Evolutionary conservation across 1,140 invertebrate species (phyloP), one percentile per base, ranked within the genome.

Genomic region (Anthonomus grandis): DNA sequence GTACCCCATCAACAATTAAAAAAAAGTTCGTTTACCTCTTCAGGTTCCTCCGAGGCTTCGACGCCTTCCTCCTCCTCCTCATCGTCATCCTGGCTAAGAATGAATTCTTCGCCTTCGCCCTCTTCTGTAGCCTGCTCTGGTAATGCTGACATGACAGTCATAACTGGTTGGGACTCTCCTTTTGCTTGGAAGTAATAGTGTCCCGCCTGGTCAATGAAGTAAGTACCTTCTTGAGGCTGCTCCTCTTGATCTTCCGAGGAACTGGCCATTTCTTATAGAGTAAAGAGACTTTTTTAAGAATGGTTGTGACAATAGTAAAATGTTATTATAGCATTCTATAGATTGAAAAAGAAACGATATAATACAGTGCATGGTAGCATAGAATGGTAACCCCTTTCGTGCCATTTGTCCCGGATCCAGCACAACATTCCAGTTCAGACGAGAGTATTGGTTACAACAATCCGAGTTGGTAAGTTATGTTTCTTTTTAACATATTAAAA

Each of bases 181-280:
- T 74, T 81, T 2, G 83, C 81, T 69, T 88, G 85, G 66, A 86
- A 89, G 63, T 88, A 90, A 72, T 89, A 90, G 51, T 85, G 83
- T 0, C 87, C 87, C 45, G 85, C 78, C 68, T 88, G 84, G 70
- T 89, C 86, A 6, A 89, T 83, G 71, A 87, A 89, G 63, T 88
- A 89, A 31, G 86, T 86, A 10, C 84, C 84, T 65, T 83, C 81
- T 44, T 74, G 74, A 21, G 48, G 61, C 50, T 81, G 83, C 25
- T 71, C 76, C 4, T 78, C 68, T 25, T 76, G 80, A 58, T 79
- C 80, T 69, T 78, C 76, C 1, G 57, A 57, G 39, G 10, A 3
- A 21, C 39, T 6, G 42, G 31, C 34, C n/a, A n/a, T n/a, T n/a
- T n/a, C n/a, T n/a, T n/a, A n/a, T n/a, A n/a, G n/a, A n/a, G n/a